A percentile compares a stretch with the other conserved stretches of the same genome.
Conservation (phyloP, 2,888 invertebrate genomes). For the Lepeophtheirus nordmannii region DNA sequence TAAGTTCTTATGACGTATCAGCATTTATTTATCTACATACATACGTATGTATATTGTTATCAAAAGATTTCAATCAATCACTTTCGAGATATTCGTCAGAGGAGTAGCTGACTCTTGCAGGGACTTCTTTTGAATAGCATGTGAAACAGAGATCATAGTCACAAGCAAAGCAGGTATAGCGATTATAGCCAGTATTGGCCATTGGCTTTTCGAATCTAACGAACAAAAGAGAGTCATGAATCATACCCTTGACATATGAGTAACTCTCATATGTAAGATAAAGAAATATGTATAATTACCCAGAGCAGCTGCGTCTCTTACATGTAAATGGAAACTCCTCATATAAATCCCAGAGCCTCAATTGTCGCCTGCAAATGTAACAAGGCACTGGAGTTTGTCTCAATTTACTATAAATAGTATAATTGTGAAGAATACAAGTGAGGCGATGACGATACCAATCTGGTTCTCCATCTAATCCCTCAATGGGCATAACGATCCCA, state of each 20-base stretch:
- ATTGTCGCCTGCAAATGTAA: not conserved
- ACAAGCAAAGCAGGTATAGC: not conserved
- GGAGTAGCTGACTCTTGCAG: not conserved
- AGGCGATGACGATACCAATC: constrained; percentile 3
- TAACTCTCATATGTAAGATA: too few species aligned
- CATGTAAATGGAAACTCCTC: constrained; percentile 3
- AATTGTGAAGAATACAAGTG: not conserved
- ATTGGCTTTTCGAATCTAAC: not conserved
- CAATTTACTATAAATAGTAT: not conserved
- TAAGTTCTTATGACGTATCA: constrained; percentile 34
- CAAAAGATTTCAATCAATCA: not conserved
- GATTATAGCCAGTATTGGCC: not conserved
- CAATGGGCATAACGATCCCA: not conserved
- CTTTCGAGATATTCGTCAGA: not conserved
- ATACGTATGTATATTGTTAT: not conserved
- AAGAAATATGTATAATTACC: not conserved
- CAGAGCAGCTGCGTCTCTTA: not conserved
- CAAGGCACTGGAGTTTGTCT: not conserved
- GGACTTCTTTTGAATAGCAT: not conserved
- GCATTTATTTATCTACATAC: not conserved
- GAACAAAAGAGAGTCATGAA: not conserved
- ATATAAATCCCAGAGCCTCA: not conserved
- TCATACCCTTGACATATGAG: not conserved
- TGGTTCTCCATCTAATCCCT: not conserved
- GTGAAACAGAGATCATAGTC: not conserved